Base-by-base conservation (phyloP, 1,140 invertebrate species). In the Habropoda laboriosa region DNA sequence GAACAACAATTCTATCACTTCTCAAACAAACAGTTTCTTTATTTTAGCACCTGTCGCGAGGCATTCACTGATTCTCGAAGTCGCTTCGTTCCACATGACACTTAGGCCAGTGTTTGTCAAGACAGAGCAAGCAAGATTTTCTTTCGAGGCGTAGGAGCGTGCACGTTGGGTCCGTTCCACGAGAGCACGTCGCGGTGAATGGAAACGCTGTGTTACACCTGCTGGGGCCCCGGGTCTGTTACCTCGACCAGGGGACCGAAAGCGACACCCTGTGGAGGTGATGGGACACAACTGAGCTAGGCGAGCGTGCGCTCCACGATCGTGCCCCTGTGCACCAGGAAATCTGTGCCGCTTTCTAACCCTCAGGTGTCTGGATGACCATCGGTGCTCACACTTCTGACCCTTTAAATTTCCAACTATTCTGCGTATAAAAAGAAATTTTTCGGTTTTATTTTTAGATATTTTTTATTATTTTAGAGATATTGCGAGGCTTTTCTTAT, bases 121-220 rank as follows among this genome's bases (percentile, higher is more conserved):
- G 21, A 5, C 6, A n/a, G 16, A 16, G 42, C 40, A 49, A 35
- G 30, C 32, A 38, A 40, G 60, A 53, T 74, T 45, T 76, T 38
- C 45, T 30, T 67, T 30, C 24, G 42, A 35, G 47, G 51, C 27
- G 45, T 30, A 21, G 71, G 24, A 49, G 10, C 66, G 53, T 70
- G 74, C 13, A 32, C 35, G 27, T n/a, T 32, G 24, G 32, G 24
- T 38, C 66, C 35, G 66, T 40, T 49, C 35, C 32, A 30, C 42
- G 55, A 57, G 55, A 70, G 10, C 51, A 49, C 55, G 35, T 70
- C 68, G 78, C 63, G 74, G 67, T 79, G 86, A 87, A 86, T 87
- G 86, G 85, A 74, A 79, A 73, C 75, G 55, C 57, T 72, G 78
- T 86, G 71, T 80, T 84, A 84, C 82, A 86, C 85, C 82, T 84